Percentiles rank a stretch among this genome's conserved stretches.
phyloP scores from a whole-genome alignment of 2,113 vertebrate genomes.

The Heterotis niloticus region DNA sequence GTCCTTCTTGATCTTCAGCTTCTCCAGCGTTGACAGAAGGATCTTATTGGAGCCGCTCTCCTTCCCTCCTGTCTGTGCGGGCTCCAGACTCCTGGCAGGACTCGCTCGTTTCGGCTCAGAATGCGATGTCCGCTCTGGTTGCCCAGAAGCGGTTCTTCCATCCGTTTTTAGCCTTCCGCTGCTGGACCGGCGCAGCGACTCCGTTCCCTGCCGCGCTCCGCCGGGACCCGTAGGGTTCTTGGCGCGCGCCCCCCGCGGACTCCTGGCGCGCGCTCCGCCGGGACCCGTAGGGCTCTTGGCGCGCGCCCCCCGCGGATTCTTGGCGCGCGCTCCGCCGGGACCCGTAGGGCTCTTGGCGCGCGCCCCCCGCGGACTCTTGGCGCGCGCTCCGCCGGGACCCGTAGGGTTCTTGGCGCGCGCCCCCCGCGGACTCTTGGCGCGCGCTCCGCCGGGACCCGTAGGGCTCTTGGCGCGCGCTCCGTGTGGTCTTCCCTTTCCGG shows the following conservation, averaged over 20 bases:
- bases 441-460: neutral
- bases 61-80: neutral
- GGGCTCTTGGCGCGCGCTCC: neutral
- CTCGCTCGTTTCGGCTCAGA: too few species aligned
- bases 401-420: too few species aligned
- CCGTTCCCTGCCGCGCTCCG: neutral
- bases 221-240: too few species aligned
- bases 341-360: too few species aligned
- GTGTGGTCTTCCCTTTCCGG: slow-evolving; percentile 30
- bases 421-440: neutral
- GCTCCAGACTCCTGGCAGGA: neutral
- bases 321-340: too few species aligned
- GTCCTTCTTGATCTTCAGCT: slow-evolving; percentile 36
- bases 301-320: too few species aligned
- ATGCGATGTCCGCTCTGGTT: too few species aligned
- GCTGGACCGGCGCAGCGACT: neutral
- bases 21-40: slow-evolving; percentile 38
- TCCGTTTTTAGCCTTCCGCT: neutral
- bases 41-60: neutral
- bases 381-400: too few species aligned
- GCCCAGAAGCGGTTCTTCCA: neutral
- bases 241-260: too few species aligned
- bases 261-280: too few species aligned
- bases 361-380: neutral
- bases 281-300: too few species aligned